Evolutionary conservation across 1,140 invertebrate genomes (phyloP).

Genomic region (Bombyx mori): ASM3026992v2 NC_085107.1:19289001-19289500

Average conservation of each 20-base stretch:
- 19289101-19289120: constrained; percentile 12
- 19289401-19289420: constrained; percentile 3
- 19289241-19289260: constrained; percentile 15
- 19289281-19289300: constrained; percentile 17
- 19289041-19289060: constrained; percentile 6
- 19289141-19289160: constrained; percentile 3
- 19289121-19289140: constrained; percentile 8
- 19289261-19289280: constrained; percentile 13
- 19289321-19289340: constrained; percentile 14
- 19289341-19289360: constrained; percentile 7
- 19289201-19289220: constrained; percentile 41
- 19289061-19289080: constrained; percentile 28
- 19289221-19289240: constrained; percentile 21
- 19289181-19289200: constrained; percentile 20
- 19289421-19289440: constrained; percentile 3
- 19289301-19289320: constrained; percentile 18
- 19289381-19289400: constrained; percentile 9
- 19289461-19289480: constrained; percentile 9
- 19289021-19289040: constrained; percentile 7
- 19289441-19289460: constrained; percentile 8
- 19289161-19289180: constrained; percentile 12
- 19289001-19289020: constrained; percentile 13
- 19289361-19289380: constrained; percentile 19
- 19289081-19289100: constrained; percentile 39
- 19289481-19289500: constrained; percentile 8